Evolutionary conservation across 1,140 invertebrate genomes (phyloP).

Genomic region (Calycopis cecrops): DNA sequence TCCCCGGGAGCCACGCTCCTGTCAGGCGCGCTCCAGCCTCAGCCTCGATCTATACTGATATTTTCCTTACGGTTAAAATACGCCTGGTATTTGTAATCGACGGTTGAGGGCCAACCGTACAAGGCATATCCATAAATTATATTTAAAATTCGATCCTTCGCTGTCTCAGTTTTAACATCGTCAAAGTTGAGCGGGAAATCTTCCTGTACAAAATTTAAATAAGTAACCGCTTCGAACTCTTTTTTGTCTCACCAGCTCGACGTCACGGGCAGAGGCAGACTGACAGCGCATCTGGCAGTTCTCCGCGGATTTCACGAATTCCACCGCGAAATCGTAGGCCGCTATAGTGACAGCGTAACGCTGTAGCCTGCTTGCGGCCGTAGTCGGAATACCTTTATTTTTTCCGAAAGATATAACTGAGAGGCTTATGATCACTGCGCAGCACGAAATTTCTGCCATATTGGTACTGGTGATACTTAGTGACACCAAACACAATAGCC

Average conservation of each 20-base stretch:
- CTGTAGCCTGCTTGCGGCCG: neutral
- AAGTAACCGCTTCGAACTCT: neutral
- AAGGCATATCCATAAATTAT: slow-evolving; percentile 25
- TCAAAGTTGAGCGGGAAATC: no score
- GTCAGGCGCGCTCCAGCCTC: no score
- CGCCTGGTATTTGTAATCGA: neutral
- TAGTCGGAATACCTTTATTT: neutral
- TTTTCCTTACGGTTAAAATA: slow-evolving; percentile 18
- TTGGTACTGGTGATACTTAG: slow-evolving; percentile 6
- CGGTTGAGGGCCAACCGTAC: slow-evolving; percentile 25
- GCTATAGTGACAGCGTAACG: neutral
- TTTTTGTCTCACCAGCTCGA: neutral
- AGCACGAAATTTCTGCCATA: slow-evolving; percentile 4
- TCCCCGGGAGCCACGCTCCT: no score
- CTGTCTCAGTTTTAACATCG: no score
- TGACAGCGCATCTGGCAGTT: neutral
- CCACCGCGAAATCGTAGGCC: neutral
- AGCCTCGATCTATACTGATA: slow-evolving; percentile 18
- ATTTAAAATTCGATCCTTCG: slow-evolving; percentile 25
- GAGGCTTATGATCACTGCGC: neutral
- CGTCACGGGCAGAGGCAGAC: neutral
- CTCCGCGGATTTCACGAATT: neutral
- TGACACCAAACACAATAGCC: slow-evolving; percentile 51
- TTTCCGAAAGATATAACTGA: slow-evolving; percentile 7
- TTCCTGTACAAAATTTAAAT: slow-evolving; percentile 24